phyloP scores from a whole-genome alignment of 2,888 invertebrate species.

The Amorpha juglandis region DNA sequence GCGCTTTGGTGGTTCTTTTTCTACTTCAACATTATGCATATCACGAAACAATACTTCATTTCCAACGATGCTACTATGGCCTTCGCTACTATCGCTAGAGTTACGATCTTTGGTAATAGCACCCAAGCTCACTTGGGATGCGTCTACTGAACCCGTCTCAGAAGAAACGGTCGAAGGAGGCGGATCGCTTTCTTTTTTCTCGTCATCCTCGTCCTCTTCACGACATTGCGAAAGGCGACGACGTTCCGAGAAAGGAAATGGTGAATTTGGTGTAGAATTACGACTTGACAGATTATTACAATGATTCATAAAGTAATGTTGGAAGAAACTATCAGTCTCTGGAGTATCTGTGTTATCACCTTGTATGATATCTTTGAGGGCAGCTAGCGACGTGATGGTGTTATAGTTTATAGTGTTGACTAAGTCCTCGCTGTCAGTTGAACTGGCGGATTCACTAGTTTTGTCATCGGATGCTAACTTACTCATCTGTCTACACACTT shows the following conservation, averaged over 20 bases:
- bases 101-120: conserved; percentile 41
- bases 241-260: conserved; percentile 84
- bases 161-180: conserved; percentile 46
- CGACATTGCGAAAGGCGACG: conserved; percentile 91
- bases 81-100: conserved; percentile 39
- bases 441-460: conserved; percentile 67
- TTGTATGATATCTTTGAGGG: conserved; percentile 87
- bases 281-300: conserved; percentile 88
- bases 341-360: conserved; percentile 83
- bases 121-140: conserved; percentile 43
- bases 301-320: conserved; percentile 89
- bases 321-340: conserved; percentile 86
- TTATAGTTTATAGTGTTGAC: conserved; percentile 88
- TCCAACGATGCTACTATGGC: conserved; percentile 42
- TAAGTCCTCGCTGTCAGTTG: conserved; percentile 86
- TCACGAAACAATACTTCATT: conserved; percentile 32
- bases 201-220: conserved; percentile 93
- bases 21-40: conserved; percentile 47
- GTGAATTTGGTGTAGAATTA: conserved; percentile 66
- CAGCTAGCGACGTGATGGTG: conserved; percentile 87
- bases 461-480: conserved; percentile 51
- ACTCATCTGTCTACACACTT: conserved; percentile 53
- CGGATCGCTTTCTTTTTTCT: conserved; percentile 62
- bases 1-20: conserved; percentile 64
- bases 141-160: conserved; percentile 43